Evolutionary conservation across 2,888 invertebrate species (phyloP).

Genomic region (Steinernema scapterisci): DNA sequence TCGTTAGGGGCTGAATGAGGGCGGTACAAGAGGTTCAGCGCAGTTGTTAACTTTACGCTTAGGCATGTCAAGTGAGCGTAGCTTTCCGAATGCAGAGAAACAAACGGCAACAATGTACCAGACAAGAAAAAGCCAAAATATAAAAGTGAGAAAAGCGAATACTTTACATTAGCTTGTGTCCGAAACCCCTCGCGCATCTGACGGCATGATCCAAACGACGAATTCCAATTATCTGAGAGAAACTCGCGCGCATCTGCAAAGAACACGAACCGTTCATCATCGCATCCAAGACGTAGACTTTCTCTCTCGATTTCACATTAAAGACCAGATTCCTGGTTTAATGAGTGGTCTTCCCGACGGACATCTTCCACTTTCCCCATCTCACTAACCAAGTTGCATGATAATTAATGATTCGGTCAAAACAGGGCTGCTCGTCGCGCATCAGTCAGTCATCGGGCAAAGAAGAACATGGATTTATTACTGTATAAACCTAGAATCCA

Average conservation of each 20-base stretch:
- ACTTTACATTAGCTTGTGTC: no score
- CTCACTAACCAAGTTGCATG: background rate
- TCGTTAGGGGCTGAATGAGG: background rate
- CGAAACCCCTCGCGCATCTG: no score
- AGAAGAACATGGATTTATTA: conserved; percentile 4
- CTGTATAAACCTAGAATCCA: background rate
- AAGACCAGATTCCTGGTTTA: conserved; percentile 18
- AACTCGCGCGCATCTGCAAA: no score
- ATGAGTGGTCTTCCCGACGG: conserved; percentile 29
- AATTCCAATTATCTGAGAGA: no score
- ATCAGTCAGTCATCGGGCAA: background rate
- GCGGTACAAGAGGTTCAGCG: background rate
- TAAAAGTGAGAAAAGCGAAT: no score
- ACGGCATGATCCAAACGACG: no score
- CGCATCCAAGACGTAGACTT: conserved; percentile 9
- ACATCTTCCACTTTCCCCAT: conserved; percentile 18
- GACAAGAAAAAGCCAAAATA: no score
- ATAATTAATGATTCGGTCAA: conserved; percentile 2
- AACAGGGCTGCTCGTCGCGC: background rate
- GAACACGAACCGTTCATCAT: background rate
- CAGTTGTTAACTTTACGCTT: no score
- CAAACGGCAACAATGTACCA: no score
- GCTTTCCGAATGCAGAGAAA: no score
- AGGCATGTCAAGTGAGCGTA: no score
- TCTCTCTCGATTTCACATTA: conserved; percentile 7